These are phyloP conservation scores for Melanophora roralis DNA, from an alignment of 2,888 invertebrate species.

Conservation along the genomic window DNA sequence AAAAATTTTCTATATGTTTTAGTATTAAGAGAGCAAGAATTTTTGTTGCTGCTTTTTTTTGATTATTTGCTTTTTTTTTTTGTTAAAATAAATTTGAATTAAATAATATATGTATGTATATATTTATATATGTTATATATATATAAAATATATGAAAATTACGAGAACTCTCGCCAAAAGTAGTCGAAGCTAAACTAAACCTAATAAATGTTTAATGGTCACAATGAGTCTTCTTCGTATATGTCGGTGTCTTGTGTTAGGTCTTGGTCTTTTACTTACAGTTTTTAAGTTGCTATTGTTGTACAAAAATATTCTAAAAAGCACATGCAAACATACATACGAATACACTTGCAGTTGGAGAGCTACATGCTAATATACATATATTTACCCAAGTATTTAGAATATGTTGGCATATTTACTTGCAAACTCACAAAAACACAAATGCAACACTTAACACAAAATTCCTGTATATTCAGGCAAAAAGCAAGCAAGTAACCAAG, in stretches of 20 bases:
- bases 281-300: constrained; percentile 18
- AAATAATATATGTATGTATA: constrained; percentile 47
- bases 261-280: constrained; percentile 61
- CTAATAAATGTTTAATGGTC: constrained; percentile 61
- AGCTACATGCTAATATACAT: too few relatives aligned
- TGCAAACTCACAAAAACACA: constrained; percentile 37
- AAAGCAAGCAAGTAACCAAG: constrained; percentile 36
- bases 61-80: neutral
- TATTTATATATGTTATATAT: constrained; percentile 25
- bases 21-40: constrained; percentile 37
- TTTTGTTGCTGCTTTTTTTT: constrained; percentile 18
- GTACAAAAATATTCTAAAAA: constrained; percentile 34
- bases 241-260: constrained; percentile 56
- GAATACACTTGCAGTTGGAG: neutral
- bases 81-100: constrained; percentile 55
- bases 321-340: constrained; percentile 14
- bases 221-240: constrained; percentile 60
- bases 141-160: constrained; percentile 48
- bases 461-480: constrained; percentile 53
- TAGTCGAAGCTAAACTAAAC: constrained; percentile 63
- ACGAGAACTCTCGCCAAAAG: constrained; percentile 63
- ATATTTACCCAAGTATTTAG: neutral
- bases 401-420: constrained; percentile 61
- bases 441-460: constrained; percentile 20
- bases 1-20: constrained; percentile 37